A percentile compares a stretch with the other conserved stretches of the same genome.
phyloP scores from a whole-genome alignment of 2,113 vertebrate species.

The Larimichthys polyactis region DNA sequence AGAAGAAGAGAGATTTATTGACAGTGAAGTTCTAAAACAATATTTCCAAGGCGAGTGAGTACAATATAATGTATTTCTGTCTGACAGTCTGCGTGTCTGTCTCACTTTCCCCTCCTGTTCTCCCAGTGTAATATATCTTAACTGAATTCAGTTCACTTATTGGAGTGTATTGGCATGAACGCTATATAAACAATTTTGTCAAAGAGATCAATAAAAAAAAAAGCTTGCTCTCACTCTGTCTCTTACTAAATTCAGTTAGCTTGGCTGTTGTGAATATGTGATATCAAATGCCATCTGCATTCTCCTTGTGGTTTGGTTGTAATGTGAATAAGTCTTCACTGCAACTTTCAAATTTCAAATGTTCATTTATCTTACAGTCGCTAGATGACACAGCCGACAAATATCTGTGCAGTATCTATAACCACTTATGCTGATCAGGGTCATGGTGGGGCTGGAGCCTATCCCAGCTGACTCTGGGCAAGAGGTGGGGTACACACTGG shows the following conservation, averaged over 20 bases:
- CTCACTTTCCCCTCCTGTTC: neutral
- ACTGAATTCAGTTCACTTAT: constrained; percentile 39
- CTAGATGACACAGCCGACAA: neutral
- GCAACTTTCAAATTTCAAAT: neutral
- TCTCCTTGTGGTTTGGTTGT: neutral
- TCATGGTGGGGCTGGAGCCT: neutral
- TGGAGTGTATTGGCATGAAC: constrained; percentile 16
- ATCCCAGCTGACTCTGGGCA: no score
- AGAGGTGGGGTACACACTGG: no score
- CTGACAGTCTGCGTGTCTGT: neutral
- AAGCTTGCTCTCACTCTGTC: constrained; percentile 6
- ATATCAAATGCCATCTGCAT: neutral
- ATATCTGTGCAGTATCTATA: neutral
- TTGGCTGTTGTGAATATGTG: constrained; percentile 8
- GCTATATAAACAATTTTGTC: constrained; percentile 15
- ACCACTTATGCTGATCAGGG: no score
- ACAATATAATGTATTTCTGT: constrained; percentile 12
- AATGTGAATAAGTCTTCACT: neutral
- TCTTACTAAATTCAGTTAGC: constrained; percentile 23
- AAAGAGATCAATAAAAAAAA: constrained; percentile 22
- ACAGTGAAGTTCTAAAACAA: constrained; percentile 27
- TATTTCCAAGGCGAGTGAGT: constrained; percentile 11
- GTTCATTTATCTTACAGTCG: neutral
- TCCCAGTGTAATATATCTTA: constrained; percentile 46
- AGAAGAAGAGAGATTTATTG: constrained; percentile 46